Evolutionary conservation across 2,113 vertebrate species (phyloP).

Genomic region (Suncus etruscus): DNA sequence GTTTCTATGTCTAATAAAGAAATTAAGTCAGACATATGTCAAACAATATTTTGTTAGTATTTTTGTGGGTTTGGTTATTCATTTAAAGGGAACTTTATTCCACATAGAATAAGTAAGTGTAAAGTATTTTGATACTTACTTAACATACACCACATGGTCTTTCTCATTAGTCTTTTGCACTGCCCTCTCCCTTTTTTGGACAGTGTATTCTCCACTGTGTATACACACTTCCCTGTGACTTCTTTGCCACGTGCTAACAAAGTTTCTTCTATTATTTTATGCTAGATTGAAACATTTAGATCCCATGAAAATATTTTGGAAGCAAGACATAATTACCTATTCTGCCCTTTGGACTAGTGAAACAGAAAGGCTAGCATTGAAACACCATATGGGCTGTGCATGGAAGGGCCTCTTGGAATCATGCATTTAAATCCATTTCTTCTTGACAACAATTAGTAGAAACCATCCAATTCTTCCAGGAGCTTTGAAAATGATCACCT

Average conservation of each 20-base stretch:
- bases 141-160: not conserved
- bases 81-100: too few relatives aligned
- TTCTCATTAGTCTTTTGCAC: not conserved
- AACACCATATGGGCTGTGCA: conserved; percentile 74
- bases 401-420: conserved; percentile 60
- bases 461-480: conserved; percentile 82
- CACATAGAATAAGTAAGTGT: not conserved
- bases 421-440: conserved; percentile 77
- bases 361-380: conserved; percentile 67
- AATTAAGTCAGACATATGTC: not conserved
- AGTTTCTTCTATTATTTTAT: conserved; percentile 60
- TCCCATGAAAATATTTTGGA: conserved; percentile 66
- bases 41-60: not conserved
- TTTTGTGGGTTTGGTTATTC: too few relatives aligned
- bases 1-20: not conserved
- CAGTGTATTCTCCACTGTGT: not conserved
- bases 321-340: conserved; percentile 75
- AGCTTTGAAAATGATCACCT: conserved; percentile 84
- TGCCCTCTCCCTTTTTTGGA: not conserved
- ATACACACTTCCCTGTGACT: not conserved
- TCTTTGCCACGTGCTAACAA: conserved; percentile 29
- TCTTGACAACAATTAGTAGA: conserved; percentile 79
- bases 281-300: conserved; percentile 56
- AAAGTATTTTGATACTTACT: not conserved
- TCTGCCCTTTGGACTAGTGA: conserved; percentile 49